A percentile compares a stretch with the other conserved stretches of the same genome.
phyloP scores from a whole-genome alignment of 1,140 invertebrate genomes.

The Saccostrea glomerata region DNA sequence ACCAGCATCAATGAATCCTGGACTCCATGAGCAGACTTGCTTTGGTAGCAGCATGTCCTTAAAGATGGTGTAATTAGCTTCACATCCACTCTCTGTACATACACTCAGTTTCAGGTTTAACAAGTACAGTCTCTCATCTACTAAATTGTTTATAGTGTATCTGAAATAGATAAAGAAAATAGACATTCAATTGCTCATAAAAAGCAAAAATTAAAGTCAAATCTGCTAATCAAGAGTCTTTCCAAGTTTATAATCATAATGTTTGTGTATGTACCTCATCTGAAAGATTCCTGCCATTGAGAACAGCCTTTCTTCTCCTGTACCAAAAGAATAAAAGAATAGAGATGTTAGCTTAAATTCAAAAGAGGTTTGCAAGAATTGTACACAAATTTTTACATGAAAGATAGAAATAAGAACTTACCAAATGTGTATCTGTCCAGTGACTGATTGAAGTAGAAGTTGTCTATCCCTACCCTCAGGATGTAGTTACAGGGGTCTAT shows the following conservation, averaged over 20 bases:
- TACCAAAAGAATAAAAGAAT: background rate
- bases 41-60: conserved; percentile 39
- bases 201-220: too few species aligned
- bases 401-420: background rate
- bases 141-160: conserved; percentile 55
- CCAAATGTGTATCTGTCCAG: conserved; percentile 54
- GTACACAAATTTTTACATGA: too few species aligned
- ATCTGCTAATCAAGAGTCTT: background rate
- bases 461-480: conserved; percentile 56
- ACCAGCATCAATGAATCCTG: conserved; percentile 38
- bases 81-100: conserved; percentile 52
- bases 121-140: conserved; percentile 42
- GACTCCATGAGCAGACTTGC: conserved; percentile 33
- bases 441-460: conserved; percentile 47
- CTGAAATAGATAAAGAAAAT: conserved; percentile 25
- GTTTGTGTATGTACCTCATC: background rate
- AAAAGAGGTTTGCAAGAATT: too few species aligned
- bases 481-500: conserved; percentile 54
- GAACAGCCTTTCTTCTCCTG: conserved; percentile 22
- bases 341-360: too few species aligned
- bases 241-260: background rate
- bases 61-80: conserved; percentile 41
- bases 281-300: conserved; percentile 21
- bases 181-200: background rate
- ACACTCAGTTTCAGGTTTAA: conserved; percentile 54